Evolutionary conservation across 2,113 vertebrate species (phyloP), one percentile per base, ranked within the genome.

Genomic region (Onychostoma macrolepis): DNA sequence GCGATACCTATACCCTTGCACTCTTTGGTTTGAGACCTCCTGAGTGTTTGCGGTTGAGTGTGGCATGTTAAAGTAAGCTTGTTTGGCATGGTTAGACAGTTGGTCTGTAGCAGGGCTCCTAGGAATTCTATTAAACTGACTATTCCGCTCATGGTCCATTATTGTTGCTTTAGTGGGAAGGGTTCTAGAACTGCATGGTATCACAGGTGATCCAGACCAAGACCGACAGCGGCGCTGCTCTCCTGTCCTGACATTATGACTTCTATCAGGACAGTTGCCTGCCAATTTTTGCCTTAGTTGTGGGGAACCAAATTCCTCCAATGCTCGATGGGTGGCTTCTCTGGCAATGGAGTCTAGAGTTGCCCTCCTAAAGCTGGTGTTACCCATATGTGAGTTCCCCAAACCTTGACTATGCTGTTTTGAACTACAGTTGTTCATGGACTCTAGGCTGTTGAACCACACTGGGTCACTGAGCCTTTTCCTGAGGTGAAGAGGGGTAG

Each of bases 261-360:
- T 67, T 87, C 56, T 78, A 12, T 91, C 89, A 36, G 81, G 33
- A 15, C 10, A 30, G 19, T 88, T 84, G 41, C 78, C 87, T 7
- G 65, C 87, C 72, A 92, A 87, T 61, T 85, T 85, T 4, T 84
- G 90, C n/a, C 83, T 88, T 0, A 94, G 83, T 43, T 93, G 91
- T 6, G 94, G 94, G 1, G 94, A 94, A 56, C 94, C 93, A 79
- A 95, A 94, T 50, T 95, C 94, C 45, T 94, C 90, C 71, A 93
- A 78, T 21, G 94, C 92, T 63, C 89, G 87, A 58, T 67, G 53
- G 53, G 93, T 92, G 75, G 94, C 91, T 58, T 93, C 92, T 87
- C 86, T 90, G 74, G 92, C 91, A 11, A 93, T 76, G 2, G 90
- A 75, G 12, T 92, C 92, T 83, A 90, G 2, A 17, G 88, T 84